A percentile compares a stretch with the other conserved stretches of the same genome.
Conservation (phyloP, 1,140 invertebrate genomes). For the Drosophila nikananu region DNA sequence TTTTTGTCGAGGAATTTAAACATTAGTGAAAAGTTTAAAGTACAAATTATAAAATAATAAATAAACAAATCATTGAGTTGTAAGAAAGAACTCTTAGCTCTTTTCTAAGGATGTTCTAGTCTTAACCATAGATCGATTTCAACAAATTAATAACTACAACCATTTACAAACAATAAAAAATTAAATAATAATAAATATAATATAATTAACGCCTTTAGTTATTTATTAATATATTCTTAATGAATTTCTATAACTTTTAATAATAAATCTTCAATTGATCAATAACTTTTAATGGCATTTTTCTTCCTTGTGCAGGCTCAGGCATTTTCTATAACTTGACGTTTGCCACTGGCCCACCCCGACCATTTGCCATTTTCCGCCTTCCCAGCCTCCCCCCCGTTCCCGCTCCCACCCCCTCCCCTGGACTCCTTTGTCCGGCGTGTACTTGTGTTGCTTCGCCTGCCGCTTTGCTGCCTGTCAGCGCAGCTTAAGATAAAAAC, state of each 20-base stretch:
- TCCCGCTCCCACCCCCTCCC: not conserved
- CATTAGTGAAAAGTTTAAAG: no score
- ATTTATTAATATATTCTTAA: not conserved
- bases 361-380: slow-evolving; percentile 34
- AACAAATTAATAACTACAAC: not conserved
- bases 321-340: slow-evolving; percentile 69
- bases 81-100: no score
- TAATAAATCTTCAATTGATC: not conserved
- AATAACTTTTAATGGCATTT: not conserved
- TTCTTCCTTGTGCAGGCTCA: slow-evolving; percentile 16
- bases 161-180: no score
- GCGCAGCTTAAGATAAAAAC: slow-evolving; percentile 76
- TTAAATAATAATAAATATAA: no score
- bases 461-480: slow-evolving; percentile 74
- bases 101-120: not conserved
- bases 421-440: slow-evolving; percentile 42
- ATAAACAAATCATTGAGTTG: not conserved
- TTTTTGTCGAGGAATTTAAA: not conserved
- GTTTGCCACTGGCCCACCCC: slow-evolving; percentile 34
- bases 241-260: not conserved
- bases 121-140: not conserved
- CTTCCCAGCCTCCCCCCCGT: not conserved
- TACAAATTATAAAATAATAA: not conserved
- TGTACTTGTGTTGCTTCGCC: slow-evolving; percentile 61
- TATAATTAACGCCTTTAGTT: not conserved